These are phyloP conservation scores for Ceratitis capitata DNA, from an alignment of 1,140 invertebrate genomes.

Conservation along the genomic window DNA sequence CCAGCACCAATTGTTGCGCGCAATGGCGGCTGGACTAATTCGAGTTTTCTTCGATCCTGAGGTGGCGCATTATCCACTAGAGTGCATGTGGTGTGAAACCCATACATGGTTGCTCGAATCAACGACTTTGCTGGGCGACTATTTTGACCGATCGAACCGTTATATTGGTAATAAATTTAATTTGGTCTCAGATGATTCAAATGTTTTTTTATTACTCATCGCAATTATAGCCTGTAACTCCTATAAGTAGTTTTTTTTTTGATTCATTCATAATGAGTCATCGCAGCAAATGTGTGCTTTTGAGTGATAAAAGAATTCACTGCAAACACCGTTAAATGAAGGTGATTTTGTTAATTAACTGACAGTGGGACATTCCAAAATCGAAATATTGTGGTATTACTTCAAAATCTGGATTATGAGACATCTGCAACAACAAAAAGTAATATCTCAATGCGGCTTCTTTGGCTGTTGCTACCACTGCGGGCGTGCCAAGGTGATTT, in stretches of 20 bases:
- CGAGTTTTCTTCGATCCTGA: too few relatives aligned
- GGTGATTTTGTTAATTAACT: background rate
- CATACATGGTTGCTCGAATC: too few relatives aligned
- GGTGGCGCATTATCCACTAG: too few relatives aligned
- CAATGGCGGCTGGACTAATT: too few relatives aligned
- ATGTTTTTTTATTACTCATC: background rate
- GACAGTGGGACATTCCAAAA: background rate
- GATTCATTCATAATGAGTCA: background rate
- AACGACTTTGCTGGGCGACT: too few relatives aligned
- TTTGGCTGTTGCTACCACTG: background rate
- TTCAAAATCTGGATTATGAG: background rate
- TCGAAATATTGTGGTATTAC: background rate
- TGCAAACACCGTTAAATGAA: constrained; percentile 10
- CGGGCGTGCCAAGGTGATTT: background rate
- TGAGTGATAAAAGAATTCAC: background rate
- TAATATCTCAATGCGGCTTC: too few relatives aligned
- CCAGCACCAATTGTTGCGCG: too few relatives aligned
- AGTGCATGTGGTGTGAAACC: too few relatives aligned
- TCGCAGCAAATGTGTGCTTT: background rate
- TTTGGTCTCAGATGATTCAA: too few relatives aligned
- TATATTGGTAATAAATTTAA: too few relatives aligned
- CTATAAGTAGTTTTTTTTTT: background rate
- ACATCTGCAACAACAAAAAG: background rate
- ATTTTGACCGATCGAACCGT: too few relatives aligned
- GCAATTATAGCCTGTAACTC: background rate